Evolutionary conservation across 1,140 invertebrate genomes (phyloP).

Genomic region (Thaumatotibia leucotreta): DNA sequence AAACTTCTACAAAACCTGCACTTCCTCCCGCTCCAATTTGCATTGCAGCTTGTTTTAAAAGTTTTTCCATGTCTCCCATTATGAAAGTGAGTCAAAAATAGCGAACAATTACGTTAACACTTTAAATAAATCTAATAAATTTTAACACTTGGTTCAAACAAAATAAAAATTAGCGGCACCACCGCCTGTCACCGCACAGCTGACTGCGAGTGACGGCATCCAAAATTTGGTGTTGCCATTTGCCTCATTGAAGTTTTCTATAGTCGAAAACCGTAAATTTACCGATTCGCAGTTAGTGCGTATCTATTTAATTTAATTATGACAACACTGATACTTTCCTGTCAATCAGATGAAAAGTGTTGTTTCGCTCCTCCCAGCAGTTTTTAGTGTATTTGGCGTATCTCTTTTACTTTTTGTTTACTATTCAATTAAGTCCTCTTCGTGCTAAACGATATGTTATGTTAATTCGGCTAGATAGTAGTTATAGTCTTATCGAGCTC

Average conservation of each 20-base stretch:
- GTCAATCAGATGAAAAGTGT: conserved; percentile 36
- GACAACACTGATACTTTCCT: conserved; percentile 19
- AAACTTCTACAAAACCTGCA: conserved; percentile 95
- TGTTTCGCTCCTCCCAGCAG: conserved; percentile 27
- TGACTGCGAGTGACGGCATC: too few relatives aligned
- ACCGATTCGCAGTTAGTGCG: background rate
- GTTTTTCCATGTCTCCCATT: conserved; percentile 70
- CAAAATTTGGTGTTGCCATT: conserved; percentile 12
- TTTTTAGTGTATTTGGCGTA: conserved; percentile 21
- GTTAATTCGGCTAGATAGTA: background rate
- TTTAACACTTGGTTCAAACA: background rate
- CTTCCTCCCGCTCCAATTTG: conserved; percentile 93
- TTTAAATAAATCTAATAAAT: background rate
- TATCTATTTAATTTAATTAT: background rate
- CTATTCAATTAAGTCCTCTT: background rate
- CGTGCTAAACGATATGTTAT: background rate
- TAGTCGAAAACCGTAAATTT: background rate
- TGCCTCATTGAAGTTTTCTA: background rate
- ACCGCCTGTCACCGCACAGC: background rate
- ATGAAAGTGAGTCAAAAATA: conserved; percentile 6
- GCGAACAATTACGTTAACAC: background rate
- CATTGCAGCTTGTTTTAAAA: conserved; percentile 85
- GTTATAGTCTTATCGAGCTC: background rate
- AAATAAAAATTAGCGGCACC: conserved; percentile 3
- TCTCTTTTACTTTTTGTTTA: conserved; percentile 18